Evolutionary conservation across 2,888 invertebrate genomes (phyloP).

Genomic region (Desoria tigrina): DNA sequence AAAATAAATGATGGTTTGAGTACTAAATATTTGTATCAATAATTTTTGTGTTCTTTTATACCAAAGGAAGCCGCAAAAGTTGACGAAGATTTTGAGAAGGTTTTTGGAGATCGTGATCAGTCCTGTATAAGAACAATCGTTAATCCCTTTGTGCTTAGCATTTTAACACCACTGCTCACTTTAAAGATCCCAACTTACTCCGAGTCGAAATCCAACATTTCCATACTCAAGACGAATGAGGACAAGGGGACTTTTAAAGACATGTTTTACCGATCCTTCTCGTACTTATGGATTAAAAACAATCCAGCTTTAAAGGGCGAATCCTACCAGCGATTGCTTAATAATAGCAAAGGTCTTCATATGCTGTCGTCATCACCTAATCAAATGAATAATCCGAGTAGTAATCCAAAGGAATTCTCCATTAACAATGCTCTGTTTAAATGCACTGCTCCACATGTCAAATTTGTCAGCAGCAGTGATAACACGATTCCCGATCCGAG

Average conservation of each 20-base stretch:
- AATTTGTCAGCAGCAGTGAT: background rate
- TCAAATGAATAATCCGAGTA: background rate
- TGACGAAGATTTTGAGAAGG: constrained; percentile 58
- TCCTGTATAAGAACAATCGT: constrained; percentile 9
- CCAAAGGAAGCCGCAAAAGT: constrained; percentile 58
- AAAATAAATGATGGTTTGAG: background rate
- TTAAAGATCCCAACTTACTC: constrained; percentile 44
- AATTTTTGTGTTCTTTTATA: no score
- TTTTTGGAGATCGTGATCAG: constrained; percentile 55
- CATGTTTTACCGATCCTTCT: constrained; percentile 52
- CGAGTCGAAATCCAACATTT: constrained; percentile 47
- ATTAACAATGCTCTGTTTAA: background rate
- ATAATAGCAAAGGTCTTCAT: constrained; percentile 1
- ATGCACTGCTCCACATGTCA: constrained; percentile 1
- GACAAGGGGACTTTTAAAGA: constrained; percentile 44
- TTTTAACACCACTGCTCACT: constrained; percentile 28
- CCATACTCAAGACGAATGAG: constrained; percentile 29
- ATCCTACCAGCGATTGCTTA: constrained; percentile 29
- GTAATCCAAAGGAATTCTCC: background rate
- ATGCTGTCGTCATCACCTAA: background rate
- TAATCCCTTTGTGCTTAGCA: constrained; percentile 16
- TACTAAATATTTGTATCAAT: no score
- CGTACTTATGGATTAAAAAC: constrained; percentile 50
- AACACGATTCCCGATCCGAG: background rate
- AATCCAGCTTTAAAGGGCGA: constrained; percentile 48